A percentile compares a stretch with the other conserved stretches of the same genome.
Evolutionary conservation across 2,113 vertebrate genomes (phyloP).

Genomic region (Tachycineta bicolor): DNA sequence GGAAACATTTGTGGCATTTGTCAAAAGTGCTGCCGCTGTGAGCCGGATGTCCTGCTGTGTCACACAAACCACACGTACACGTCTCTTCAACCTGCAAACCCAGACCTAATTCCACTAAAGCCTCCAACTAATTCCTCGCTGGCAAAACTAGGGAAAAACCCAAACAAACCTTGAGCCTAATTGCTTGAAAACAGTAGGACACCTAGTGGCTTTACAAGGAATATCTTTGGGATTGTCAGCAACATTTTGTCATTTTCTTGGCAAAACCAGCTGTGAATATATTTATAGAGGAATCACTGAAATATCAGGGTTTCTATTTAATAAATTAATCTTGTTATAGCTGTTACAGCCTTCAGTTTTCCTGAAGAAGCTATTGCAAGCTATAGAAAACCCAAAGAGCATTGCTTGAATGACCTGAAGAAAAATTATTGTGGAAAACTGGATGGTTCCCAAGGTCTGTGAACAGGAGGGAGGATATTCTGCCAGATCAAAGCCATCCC

Average conservation of each 20-base stretch:
- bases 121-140: background rate
- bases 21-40: background rate
- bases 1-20: background rate
- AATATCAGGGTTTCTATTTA: slow-evolving; percentile 14
- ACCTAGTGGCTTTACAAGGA: slow-evolving; percentile 64
- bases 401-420: background rate
- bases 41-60: background rate
- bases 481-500: slow-evolving; percentile 46
- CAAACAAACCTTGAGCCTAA: background rate
- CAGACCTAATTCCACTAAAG: background rate
- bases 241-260: slow-evolving; percentile 36
- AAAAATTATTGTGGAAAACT: background rate
- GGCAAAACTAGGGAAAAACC: background rate
- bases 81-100: background rate
- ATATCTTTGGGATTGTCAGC: slow-evolving; percentile 1
- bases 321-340: slow-evolving; percentile 19
- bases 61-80: background rate
- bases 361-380: background rate
- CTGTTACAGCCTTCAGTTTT: background rate
- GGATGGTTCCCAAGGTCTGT: slow-evolving; percentile 4
- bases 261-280: background rate
- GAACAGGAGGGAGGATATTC: background rate
- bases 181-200: slow-evolving; percentile 69
- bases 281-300: background rate
- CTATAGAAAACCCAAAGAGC: background rate